These are phyloP conservation scores for Paratilapia polleni DNA, from an alignment of 2,113 vertebrate genomes.

Conservation along the genomic window DNA sequence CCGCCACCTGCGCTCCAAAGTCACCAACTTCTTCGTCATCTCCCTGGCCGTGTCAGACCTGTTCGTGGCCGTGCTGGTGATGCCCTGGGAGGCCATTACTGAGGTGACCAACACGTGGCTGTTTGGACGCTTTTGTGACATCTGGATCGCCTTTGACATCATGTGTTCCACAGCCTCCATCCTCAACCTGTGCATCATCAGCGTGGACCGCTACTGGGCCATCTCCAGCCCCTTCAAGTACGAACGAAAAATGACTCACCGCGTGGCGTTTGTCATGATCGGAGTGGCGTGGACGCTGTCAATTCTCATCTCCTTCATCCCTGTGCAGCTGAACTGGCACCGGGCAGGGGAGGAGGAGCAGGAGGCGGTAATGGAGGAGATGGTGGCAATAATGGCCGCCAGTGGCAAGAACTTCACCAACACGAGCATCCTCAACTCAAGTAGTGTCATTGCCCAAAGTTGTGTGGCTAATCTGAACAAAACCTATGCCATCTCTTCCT, in stretches of 20 bases:
- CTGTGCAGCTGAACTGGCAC: constrained; percentile 85
- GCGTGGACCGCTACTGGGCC: constrained; percentile 87
- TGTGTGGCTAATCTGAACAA: constrained; percentile 84
- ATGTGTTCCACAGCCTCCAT: constrained; percentile 83
- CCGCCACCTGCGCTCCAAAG: constrained; percentile 81
- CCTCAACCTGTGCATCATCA: constrained; percentile 85
- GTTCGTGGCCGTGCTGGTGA: constrained; percentile 84
- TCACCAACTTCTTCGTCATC: constrained; percentile 87
- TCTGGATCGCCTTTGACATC: constrained; percentile 87
- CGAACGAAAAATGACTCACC: constrained; percentile 82
- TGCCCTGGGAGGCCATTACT: constrained; percentile 85
- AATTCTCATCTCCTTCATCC: constrained; percentile 85
- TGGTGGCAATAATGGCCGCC: neutral
- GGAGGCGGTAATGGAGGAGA: neutral
- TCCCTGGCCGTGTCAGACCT: constrained; percentile 85
- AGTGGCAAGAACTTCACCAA: neutral
- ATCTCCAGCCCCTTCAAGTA: constrained; percentile 85
- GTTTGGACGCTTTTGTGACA: constrained; percentile 83
- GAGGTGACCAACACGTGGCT: constrained; percentile 82
- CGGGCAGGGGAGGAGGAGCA: constrained; percentile 68
- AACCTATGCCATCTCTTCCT: constrained; percentile 84
- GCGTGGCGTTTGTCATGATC: constrained; percentile 83
- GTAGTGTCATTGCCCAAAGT: constrained; percentile 31
- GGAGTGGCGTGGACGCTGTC: constrained; percentile 78
- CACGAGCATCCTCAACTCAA: constrained; percentile 10